Evolutionary conservation across 2,888 invertebrate species (phyloP), one percentile per base, ranked within the genome.

Genomic region (Tenodera sinensis): DNA sequence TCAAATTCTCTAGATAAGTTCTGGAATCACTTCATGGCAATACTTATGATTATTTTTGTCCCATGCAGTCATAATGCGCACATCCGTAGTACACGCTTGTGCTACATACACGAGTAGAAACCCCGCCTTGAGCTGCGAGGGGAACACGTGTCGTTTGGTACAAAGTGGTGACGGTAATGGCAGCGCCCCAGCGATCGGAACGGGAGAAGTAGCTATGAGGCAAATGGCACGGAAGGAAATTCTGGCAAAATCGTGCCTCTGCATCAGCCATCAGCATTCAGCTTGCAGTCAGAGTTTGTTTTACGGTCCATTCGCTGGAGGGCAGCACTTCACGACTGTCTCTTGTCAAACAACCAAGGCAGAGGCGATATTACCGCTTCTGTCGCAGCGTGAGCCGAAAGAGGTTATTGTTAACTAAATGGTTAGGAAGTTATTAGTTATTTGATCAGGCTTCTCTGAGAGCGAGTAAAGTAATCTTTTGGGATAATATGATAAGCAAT

Each of bases 221-320:
- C 84, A 87, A 89, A 87, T 89, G 89, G 89, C 88, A 54, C 34
- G 83, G 85, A 90, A 88, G 87, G 83, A 89, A 89, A 87, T 28
- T 42, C 30, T 84, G 30, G 27, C 83, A 20, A 54, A 83, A 30
- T n/a, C 20, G 86, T 6, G 42, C 30, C 83, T 54, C 42, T 30
- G 88, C 88, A 83, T 88, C 83, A 54, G 30, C 88, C 84, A 84
- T 84, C 84, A 84, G 84, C 84, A 34, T 88, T 83, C 84, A 83
- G 83, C 34, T 42, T 88, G 84, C 84, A 42, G 83, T 83, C 84
- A 27, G 42, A 83, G 83, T 88, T 87, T 87, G 87, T 87, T 87
- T 87, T 88, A 28, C 88, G 84, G 83, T 42, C 87, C 88, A 54
- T 84, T 88, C 88, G 47, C 54, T 83, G 28, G 88, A 88, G 28